A percentile compares a stretch with the other conserved stretches of the same genome.
These are phyloP conservation scores for Lepeophtheirus nordmannii DNA, from an alignment of 2,888 invertebrate species.

Conservation along the genomic window DNA sequence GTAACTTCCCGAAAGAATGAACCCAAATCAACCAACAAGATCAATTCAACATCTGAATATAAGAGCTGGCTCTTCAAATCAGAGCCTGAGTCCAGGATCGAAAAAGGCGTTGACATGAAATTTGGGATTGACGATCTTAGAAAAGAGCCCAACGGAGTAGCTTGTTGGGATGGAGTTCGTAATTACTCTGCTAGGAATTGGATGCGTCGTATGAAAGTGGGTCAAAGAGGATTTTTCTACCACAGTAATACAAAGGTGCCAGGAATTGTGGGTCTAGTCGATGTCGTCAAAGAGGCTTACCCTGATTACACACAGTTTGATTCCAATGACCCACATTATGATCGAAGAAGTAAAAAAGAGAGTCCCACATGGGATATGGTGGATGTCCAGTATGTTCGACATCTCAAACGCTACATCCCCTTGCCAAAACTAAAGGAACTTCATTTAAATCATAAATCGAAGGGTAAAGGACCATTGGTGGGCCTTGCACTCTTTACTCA, in stretches of 20 bases:
- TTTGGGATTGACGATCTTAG: conserved; percentile 35
- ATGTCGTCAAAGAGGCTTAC: conserved; percentile 34
- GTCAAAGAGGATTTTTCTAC: conserved; percentile 34
- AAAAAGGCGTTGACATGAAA: conserved; percentile 24
- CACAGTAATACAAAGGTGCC: conserved; percentile 35
- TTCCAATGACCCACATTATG: conserved; percentile 33
- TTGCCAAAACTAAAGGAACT: conserved; percentile 32
- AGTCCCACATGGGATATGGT: conserved; percentile 34
- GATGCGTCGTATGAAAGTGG: conserved; percentile 32
- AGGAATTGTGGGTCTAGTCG: conserved; percentile 34
- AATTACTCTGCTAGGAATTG: conserved; percentile 33
- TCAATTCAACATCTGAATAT: not conserved
- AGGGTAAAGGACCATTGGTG: conserved; percentile 31
- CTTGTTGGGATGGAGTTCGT: conserved; percentile 35
- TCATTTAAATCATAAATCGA: conserved; percentile 32
- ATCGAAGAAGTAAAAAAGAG: conserved; percentile 30
- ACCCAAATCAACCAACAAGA: no score
- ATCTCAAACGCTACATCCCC: conserved; percentile 32
- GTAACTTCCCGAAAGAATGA: no score
- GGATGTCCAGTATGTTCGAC: conserved; percentile 33
- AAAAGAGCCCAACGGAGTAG: conserved; percentile 28
- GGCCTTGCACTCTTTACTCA: conserved; percentile 33
- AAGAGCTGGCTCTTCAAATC: conserved; percentile 26
- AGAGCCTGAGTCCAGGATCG: conserved; percentile 25
- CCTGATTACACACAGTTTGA: conserved; percentile 36